Evolutionary conservation across 2,888 invertebrate species (phyloP).

Genomic region (Enoplolaimus lenunculus): DNA sequence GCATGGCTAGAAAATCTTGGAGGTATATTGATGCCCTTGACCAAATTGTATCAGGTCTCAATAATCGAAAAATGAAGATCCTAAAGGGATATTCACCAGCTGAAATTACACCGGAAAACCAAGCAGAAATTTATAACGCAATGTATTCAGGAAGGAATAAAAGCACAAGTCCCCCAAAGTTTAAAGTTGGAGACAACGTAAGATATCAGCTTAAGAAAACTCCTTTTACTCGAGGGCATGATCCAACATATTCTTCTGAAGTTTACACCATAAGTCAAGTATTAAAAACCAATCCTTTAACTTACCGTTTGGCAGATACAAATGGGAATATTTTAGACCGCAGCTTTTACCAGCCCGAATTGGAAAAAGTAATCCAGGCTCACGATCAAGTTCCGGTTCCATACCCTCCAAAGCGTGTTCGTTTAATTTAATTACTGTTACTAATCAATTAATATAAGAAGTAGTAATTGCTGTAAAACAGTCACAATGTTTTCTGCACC

Average conservation of each 20-base stretch:
- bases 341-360: neutral
- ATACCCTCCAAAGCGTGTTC: too few species aligned
- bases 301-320: neutral
- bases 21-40: neutral
- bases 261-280: neutral
- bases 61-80: conserved; percentile 5
- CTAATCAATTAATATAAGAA: too few species aligned
- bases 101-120: neutral
- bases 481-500: too few species aligned
- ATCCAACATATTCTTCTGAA: neutral
- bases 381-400: neutral
- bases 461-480: too few species aligned
- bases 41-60: neutral
- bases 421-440: too few species aligned
- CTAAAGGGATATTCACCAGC: neutral
- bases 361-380: neutral
- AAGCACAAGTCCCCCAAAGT: neutral
- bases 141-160: neutral
- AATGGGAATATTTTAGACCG: neutral
- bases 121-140: neutral
- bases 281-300: neutral
- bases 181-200: neutral
- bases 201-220: neutral
- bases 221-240: neutral
- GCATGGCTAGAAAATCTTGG: neutral